phyloP scores from a whole-genome alignment of 1,140 invertebrate species.

The Meloidogyne hapla region DNA sequence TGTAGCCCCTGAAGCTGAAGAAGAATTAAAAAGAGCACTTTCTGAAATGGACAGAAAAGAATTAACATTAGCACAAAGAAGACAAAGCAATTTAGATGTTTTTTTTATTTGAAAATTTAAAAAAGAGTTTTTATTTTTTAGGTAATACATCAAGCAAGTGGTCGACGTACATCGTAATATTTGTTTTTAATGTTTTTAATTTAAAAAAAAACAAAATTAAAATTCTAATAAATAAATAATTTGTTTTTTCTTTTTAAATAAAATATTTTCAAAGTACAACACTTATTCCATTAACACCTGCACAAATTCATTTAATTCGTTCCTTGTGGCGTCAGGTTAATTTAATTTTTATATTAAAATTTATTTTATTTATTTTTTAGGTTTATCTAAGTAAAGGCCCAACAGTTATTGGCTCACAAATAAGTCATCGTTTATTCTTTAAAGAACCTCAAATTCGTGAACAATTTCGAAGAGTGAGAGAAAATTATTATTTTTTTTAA shows the following conservation, averaged over 20 bases:
- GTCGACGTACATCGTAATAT: slow-evolving; percentile 53
- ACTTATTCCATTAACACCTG: slow-evolving; percentile 56
- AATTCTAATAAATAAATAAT: too few relatives aligned
- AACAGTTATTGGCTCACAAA: slow-evolving; percentile 59
- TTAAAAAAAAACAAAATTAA: too few relatives aligned
- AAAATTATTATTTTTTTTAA: not conserved
- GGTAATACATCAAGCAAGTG: slow-evolving; percentile 50
- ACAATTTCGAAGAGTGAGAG: slow-evolving; percentile 44
- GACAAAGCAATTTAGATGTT: slow-evolving; percentile 60
- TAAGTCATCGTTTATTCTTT: slow-evolving; percentile 62
- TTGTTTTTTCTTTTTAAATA: too few relatives aligned
- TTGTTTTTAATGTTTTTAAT: not conserved
- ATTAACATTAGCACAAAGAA: slow-evolving; percentile 46
- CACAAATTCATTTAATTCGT: slow-evolving; percentile 61
- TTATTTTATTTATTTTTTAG: not conserved
- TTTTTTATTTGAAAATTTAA: not conserved
- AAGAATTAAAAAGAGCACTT: slow-evolving; percentile 9
- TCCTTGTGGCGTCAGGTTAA: slow-evolving; percentile 57
- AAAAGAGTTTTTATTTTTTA: slow-evolving; percentile 32
- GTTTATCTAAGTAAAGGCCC: slow-evolving; percentile 60
- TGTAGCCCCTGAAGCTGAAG: not conserved
- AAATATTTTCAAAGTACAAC: slow-evolving; percentile 42
- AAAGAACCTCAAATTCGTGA: slow-evolving; percentile 61
- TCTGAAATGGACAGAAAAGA: slow-evolving; percentile 37
- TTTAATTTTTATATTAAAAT: not conserved